Percentiles rank a stretch among this genome's conserved stretches.
phyloP scores from a whole-genome alignment of 2,113 vertebrate species.

The Labeo catla region DNA sequence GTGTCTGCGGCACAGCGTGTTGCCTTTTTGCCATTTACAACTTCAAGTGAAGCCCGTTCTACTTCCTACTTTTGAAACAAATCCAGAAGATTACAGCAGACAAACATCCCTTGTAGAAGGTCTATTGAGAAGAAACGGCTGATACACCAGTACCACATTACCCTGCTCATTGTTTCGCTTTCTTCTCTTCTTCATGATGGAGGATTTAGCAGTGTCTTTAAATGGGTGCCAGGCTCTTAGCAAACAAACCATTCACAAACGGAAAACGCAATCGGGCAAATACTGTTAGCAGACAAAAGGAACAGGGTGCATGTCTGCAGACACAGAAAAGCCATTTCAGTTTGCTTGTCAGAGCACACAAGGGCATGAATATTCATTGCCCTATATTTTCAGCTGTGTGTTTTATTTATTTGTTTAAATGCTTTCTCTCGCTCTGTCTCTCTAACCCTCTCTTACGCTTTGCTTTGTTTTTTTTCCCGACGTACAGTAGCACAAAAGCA shows the following conservation, averaged over 20 bases:
- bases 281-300: constrained; percentile 65
- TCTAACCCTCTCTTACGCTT: background rate
- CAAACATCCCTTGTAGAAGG: constrained; percentile 67
- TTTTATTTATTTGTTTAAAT: constrained; percentile 64
- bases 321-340: constrained; percentile 65
- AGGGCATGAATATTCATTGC: constrained; percentile 71
- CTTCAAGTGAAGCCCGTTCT: constrained; percentile 17
- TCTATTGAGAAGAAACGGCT: constrained; percentile 66
- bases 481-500: constrained; percentile 15
- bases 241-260: constrained; percentile 73
- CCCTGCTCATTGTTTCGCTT: constrained; percentile 63
- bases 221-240: constrained; percentile 67
- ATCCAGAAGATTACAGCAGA: constrained; percentile 34
- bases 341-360: constrained; percentile 63
- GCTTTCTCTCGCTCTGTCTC: constrained; percentile 36
- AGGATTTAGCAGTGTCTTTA: constrained; percentile 71
- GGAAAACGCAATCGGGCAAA: constrained; percentile 73
- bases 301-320: constrained; percentile 60
- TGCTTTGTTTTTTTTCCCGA: background rate
- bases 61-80: constrained; percentile 44
- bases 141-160: constrained; percentile 64
- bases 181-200: constrained; percentile 62
- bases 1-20: constrained; percentile 35
- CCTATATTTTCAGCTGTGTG: constrained; percentile 56
- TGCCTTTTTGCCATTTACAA: constrained; percentile 26